phyloP scores from a whole-genome alignment of 2,113 vertebrate species.

The Okapia johnstoni region DNA sequence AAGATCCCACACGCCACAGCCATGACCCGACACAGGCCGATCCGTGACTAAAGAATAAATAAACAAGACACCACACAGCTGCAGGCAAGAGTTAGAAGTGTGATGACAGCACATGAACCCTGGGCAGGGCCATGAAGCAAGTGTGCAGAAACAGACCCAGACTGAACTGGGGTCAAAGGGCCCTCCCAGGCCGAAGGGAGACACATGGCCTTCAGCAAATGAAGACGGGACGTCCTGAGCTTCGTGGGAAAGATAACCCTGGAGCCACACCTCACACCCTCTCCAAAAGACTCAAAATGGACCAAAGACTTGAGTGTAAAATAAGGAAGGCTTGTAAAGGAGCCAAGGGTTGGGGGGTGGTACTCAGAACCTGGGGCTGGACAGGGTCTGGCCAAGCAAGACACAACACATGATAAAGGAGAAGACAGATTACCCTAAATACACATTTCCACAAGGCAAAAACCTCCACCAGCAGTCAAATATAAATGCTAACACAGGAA shows the following conservation, averaged over 20 bases:
- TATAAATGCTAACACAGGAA: not conserved
- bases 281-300: not conserved
- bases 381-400: not conserved
- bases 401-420: fast-evolving
- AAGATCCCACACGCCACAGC: not conserved
- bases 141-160: no score
- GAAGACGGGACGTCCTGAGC: fast-evolving
- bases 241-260: fast-evolving
- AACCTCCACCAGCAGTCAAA: not conserved
- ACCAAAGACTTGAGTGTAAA: not conserved
- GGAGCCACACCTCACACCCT: not conserved
- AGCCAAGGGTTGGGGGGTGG: fast-evolving
- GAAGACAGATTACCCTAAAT: not conserved
- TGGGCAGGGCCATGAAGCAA: fast-evolving
- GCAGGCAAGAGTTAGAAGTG: fast-evolving
- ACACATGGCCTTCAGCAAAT: fast-evolving
- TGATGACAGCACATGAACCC: fast-evolving
- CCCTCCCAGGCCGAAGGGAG: not conserved
- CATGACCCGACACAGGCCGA: not conserved
- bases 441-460: not conserved
- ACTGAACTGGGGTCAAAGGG: not conserved
- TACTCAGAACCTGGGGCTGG: fast-evolving
- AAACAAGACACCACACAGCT: fast-evolving
- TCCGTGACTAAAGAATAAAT: not conserved
- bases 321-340: not conserved